Evolutionary conservation across 2,113 vertebrate species (phyloP).

Genomic region (Planiliza haematocheilus): DNA sequence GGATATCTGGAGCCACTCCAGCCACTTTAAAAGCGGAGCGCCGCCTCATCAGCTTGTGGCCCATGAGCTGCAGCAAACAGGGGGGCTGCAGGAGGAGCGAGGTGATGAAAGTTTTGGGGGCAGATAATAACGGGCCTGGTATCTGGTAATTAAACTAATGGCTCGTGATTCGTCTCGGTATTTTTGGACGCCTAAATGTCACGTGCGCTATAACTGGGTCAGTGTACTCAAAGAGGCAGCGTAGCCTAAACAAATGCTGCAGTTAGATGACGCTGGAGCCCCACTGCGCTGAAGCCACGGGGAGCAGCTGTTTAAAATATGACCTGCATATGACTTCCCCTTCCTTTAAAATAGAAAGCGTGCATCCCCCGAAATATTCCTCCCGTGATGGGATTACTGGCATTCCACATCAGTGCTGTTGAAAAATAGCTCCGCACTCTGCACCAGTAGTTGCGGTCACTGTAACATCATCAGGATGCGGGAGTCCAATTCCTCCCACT

Average conservation of each 20-base stretch:
- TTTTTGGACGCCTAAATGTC: constrained; percentile 67
- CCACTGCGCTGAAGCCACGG: constrained; percentile 17
- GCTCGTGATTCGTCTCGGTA: constrained; percentile 63
- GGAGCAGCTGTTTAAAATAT: constrained; percentile 60
- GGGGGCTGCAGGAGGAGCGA: constrained; percentile 22
- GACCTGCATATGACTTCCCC: constrained; percentile 58
- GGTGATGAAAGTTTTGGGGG: constrained; percentile 57
- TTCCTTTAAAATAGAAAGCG: constrained; percentile 59
- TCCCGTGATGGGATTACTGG: constrained; percentile 42
- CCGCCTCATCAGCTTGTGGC: constrained; percentile 44
- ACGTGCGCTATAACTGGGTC: constrained; percentile 70
- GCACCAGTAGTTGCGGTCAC: constrained; percentile 21
- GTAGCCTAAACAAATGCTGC: constrained; percentile 71
- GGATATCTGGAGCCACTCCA: constrained; percentile 65
- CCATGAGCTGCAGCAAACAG: constrained; percentile 1
- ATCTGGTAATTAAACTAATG: constrained; percentile 61
- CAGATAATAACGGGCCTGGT: constrained; percentile 61
- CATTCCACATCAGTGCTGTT: constrained; percentile 39
- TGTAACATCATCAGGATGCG: constrained; percentile 8
- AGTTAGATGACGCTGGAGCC: constrained; percentile 52
- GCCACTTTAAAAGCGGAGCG: constrained; percentile 61
- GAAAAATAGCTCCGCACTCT: constrained; percentile 24
- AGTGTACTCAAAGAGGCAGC: constrained; percentile 74
- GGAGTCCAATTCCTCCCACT: constrained; percentile 5
- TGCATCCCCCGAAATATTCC: constrained; percentile 49